Evolutionary conservation across 92 coral and sea anemone species (phyloP).

Genomic region (Porites lobata): DNA sequence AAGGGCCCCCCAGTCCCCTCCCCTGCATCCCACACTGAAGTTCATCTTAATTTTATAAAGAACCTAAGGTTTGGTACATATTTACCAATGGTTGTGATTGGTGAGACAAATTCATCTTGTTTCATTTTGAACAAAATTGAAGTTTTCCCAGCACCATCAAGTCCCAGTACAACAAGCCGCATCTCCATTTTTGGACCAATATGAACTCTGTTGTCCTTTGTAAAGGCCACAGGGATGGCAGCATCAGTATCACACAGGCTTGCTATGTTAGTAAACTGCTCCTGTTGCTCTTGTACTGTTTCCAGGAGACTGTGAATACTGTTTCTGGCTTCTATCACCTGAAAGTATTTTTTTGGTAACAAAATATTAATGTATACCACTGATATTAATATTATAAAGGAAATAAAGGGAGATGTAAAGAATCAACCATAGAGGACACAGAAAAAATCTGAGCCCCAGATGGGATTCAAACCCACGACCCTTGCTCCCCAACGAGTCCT

Average conservation of each 20-base stretch:
- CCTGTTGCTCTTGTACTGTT: conserved; percentile 98
- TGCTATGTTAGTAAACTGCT: conserved; percentile 94
- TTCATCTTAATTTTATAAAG: neutral
- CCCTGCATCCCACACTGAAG: too few relatives aligned
- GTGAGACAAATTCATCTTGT: conserved; percentile 97
- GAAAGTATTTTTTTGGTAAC: neutral
- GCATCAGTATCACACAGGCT: conserved; percentile 94
- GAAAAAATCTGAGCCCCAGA: too few relatives aligned
- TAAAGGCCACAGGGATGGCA: conserved; percentile 98
- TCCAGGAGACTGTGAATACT: conserved; percentile 92
- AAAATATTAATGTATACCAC: too few relatives aligned
- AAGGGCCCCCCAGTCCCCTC: too few relatives aligned
- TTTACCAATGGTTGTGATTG: conserved; percentile 97
- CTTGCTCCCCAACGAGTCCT: too few relatives aligned
- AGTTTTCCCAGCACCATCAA: conserved; percentile 99
- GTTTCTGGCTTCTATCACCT: conserved; percentile 96
- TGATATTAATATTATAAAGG: too few relatives aligned
- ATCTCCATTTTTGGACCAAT: conserved; percentile 99
- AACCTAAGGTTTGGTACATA: neutral
- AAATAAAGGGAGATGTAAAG: too few relatives aligned
- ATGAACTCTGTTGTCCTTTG: conserved; percentile 97
- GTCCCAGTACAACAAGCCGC: conserved; percentile 97
- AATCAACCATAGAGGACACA: too few relatives aligned
- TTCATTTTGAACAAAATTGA: conserved; percentile 97
- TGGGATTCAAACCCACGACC: too few relatives aligned